Conservation (phyloP, 2,797 vertebrate genomes). For the Onychomys torridus region DNA sequence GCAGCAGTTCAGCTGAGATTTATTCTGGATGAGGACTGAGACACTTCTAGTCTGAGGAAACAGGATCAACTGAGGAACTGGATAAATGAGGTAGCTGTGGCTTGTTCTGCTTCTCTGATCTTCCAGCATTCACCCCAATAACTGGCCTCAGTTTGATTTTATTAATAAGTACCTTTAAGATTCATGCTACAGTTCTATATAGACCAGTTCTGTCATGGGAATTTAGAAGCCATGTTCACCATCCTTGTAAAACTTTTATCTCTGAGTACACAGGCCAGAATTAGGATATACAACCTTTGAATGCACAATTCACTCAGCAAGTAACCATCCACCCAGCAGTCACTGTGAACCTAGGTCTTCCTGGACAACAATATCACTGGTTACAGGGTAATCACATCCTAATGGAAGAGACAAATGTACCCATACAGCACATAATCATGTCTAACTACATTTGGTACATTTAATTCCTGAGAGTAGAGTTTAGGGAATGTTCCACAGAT, state of each 20-base stretch:
- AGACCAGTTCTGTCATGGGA: not conserved
- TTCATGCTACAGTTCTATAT: too few relatives aligned
- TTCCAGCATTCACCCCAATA: too few relatives aligned
- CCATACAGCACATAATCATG: constrained; percentile 40
- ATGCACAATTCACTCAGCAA: constrained; percentile 27
- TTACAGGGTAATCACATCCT: not conserved
- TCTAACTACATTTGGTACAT: constrained; percentile 58
- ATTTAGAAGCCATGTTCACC: not conserved
- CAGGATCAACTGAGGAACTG: too few relatives aligned
- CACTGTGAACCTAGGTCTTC: constrained; percentile 3
- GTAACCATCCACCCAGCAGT: constrained; percentile 4
- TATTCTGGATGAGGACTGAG: too few relatives aligned
- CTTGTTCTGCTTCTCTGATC: too few relatives aligned
- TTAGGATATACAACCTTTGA: not conserved
- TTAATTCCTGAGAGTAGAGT: not conserved
- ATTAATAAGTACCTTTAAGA: too few relatives aligned
- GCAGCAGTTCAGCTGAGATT: too few relatives aligned
- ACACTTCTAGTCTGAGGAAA: too few relatives aligned
- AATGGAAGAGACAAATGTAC: not conserved
- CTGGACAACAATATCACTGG: not conserved
- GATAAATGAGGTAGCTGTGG: too few relatives aligned
- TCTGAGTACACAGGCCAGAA: not conserved
- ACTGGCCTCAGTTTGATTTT: too few relatives aligned
- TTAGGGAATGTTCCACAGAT: constrained; percentile 39
- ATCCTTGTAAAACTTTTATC: constrained; percentile 36